Evolutionary conservation across 2,888 invertebrate genomes (phyloP), one percentile per base, ranked within the genome.

Genomic region (Netelia inedita): DNA sequence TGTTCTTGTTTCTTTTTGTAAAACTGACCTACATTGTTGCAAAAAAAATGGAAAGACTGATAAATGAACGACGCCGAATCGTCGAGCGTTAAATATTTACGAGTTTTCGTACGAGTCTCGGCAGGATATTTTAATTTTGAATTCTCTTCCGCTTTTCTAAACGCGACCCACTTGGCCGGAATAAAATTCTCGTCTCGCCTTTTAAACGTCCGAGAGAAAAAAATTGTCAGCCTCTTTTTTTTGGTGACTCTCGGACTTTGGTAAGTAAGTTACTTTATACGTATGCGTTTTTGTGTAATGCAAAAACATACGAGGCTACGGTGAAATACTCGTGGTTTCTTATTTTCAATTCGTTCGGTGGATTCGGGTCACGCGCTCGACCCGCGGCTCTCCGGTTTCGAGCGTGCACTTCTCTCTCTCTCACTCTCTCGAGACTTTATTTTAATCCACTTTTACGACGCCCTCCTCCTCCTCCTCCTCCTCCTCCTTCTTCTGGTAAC

Each of bases 371-470:
- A 79, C 28, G 55, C 72, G 72, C 72, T 55, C 43, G 65, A 21
- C 50, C 65, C 65, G 55, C 72, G 71, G 72, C 43, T 72, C 65
- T 79, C 71, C 53, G 72, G 46, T 79, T 79, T 79, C 72, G 66
- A 65, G 28, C 63, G 57, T 72, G 72, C 72, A 72, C 65, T 28
- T 28, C 28, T 28, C 28, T 28, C 28, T 28, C 5, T 23, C 23
- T 23, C 23, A 1, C 23, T 57, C 65, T 57, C 71, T 55, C 5
- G 23, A 2, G 72, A 72, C 72, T 65, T 79, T 72, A 57, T 72
- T 72, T 72, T 72, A 79, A 79, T 72, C 71, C 79, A 73, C 79
- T 79, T 72, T 72, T 73, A 72, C 79, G 79, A 73, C 65, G 23
- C 63, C 28, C 41, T 72, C 43, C 65, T 46, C 57, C 43, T 59